Base-by-base conservation (phyloP, 2,888 invertebrate species). In the Mystacides longicornis region DNA sequence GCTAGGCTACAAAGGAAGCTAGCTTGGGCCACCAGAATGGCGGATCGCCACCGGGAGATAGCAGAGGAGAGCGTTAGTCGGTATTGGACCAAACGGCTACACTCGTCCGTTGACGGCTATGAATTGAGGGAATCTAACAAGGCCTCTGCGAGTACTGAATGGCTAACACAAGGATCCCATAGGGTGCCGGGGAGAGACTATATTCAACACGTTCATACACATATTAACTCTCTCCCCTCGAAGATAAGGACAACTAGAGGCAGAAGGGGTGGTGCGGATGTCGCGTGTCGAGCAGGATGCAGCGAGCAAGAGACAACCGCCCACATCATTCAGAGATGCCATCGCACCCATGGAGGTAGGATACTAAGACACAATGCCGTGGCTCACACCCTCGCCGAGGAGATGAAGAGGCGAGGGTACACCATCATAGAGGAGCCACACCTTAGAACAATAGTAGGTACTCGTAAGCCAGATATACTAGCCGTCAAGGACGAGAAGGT, bases 381-480 rank as follows among this genome's bases (percentile, higher is more conserved):
- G 2, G 61, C 59, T 23, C 57, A 61, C 7, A 52, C 54, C 1
- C 22, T 68, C 1, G 62, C 63, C 1, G 50, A 57, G 0, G 63
- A 60, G 11, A 57, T 70, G 49, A 11, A 50, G 0, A 54, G 59
- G 5, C 57, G 58, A 9, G 66, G 66, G 1, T 68, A 67, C 64
- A 22, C 19, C 0, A 66, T 67, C 1, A 56, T 58, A 9, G 21
- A 55, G 55, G 67, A 69, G 55, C 64, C 65, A 0, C 52, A 43
- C 0, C 23, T 67, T n/a, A 52, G 2, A 7, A 68, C 67, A 0
- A 23, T 54, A 0, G 43, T 42, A 1, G 69, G 67, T 0, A 56
- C 64, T 0, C 54, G 66, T 0, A 70, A 69, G 59, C 68, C 68
- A 0, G 68, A 70, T 45, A n/a, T n/a, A n/a, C n/a, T n/a, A n/a